Evolutionary conservation across 2,888 invertebrate species (phyloP).

Genomic region (Priapulus caudatus): DNA sequence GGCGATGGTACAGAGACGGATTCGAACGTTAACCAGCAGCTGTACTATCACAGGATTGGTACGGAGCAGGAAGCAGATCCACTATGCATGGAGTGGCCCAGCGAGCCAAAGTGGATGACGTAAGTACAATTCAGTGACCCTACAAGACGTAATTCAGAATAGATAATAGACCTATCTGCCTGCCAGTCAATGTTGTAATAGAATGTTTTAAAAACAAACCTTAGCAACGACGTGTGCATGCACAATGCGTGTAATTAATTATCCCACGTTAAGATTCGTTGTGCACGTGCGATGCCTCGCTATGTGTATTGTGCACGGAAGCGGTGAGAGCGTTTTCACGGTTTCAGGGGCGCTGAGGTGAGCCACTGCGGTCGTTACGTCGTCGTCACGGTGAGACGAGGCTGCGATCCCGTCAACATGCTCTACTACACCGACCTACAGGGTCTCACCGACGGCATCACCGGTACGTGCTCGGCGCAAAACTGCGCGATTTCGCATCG

Average conservation of each 20-base stretch:
- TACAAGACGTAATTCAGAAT: no score
- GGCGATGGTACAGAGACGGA: constrained; percentile 84
- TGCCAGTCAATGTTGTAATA: no score
- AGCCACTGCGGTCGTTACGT: constrained; percentile 83
- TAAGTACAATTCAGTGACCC: no score
- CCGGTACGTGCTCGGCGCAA: constrained; percentile 25
- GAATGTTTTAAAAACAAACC: no score
- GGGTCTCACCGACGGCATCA: constrained; percentile 31
- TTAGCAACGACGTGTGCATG: no score
- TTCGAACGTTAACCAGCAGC: constrained; percentile 74
- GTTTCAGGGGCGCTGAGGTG: constrained; percentile 64
- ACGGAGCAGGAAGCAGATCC: constrained; percentile 75
- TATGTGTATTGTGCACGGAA: no score
- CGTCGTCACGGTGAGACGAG: constrained; percentile 65
- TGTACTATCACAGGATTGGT: constrained; percentile 80
- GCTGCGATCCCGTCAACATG: constrained; percentile 75
- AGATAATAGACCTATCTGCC: no score
- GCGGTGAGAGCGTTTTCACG: no score
- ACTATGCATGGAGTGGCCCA: constrained; percentile 73
- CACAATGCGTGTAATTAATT: no score
- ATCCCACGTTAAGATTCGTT: no score
- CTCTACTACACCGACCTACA: constrained; percentile 69
- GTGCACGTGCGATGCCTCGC: no score
- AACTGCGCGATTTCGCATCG: no score
- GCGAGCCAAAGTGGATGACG: constrained; percentile 80